These are phyloP conservation scores for Hyles euphorbiae DNA, from an alignment of 1,140 invertebrate genomes.

Conservation along the genomic window DNA sequence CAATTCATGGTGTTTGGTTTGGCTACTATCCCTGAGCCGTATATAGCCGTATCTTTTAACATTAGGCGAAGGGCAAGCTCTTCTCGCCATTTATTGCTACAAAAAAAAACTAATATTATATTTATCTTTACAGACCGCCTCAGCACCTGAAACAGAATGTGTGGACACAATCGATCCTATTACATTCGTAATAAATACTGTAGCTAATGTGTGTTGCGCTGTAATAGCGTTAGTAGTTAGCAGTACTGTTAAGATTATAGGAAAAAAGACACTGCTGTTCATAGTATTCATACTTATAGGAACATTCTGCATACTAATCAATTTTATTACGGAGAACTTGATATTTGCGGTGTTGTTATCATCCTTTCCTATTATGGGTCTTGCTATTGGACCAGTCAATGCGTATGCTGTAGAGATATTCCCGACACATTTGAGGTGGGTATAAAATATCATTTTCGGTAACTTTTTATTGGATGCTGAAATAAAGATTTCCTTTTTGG, in stretches of 20 bases:
- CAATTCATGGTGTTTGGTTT: no score
- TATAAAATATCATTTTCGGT: conserved; percentile 3
- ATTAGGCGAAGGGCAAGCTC: no score
- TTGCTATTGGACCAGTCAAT: conserved; percentile 57
- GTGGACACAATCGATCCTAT: conserved; percentile 44
- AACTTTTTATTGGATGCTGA: no score
- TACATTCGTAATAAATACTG: conserved; percentile 50
- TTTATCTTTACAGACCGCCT: conserved; percentile 35
- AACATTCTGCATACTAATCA: conserved; percentile 44
- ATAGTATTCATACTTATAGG: conserved; percentile 40
- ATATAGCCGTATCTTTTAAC: background rate
- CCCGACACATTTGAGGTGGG: conserved; percentile 61
- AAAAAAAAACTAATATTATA: conserved; percentile 2
- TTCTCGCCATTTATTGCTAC: background rate
- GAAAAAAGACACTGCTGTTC: conserved; percentile 55
- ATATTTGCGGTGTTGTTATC: conserved; percentile 56
- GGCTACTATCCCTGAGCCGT: no score
- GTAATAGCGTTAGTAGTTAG: conserved; percentile 45
- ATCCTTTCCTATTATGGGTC: conserved; percentile 39
- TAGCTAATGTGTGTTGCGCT: conserved; percentile 41
- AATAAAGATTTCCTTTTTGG: no score
- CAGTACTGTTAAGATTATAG: conserved; percentile 44
- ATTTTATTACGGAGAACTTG: conserved; percentile 47
- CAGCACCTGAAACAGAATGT: conserved; percentile 26
- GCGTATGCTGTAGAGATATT: conserved; percentile 60